phyloP scores from a whole-genome alignment of 2,797 vertebrate genomes.

The Pelodytes ibericus region DNA sequence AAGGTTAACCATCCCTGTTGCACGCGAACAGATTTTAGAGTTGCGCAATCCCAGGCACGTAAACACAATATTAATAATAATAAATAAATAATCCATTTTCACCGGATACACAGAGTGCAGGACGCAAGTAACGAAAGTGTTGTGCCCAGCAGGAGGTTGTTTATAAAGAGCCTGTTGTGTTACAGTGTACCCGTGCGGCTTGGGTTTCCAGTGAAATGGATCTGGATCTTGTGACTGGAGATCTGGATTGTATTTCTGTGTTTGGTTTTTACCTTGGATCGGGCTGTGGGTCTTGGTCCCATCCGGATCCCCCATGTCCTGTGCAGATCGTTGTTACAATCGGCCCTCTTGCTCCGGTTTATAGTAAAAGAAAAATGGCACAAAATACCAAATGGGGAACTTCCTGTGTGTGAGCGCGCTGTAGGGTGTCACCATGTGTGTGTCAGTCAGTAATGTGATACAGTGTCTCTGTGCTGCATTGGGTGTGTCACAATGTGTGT shows the following conservation, averaged over 20 bases:
- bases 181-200: neutral
- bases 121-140: neutral
- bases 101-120: too few relatives aligned
- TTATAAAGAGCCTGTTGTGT: neutral
- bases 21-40: neutral
- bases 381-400: slow-evolving; percentile 33
- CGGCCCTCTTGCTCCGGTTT: slow-evolving; percentile 7
- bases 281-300: neutral
- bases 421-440: slow-evolving; percentile 27
- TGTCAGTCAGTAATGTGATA: slow-evolving; percentile 12
- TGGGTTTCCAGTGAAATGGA: neutral
- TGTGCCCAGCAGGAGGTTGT: neutral
- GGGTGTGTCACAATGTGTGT: slow-evolving; percentile 37
- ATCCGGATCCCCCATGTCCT: slow-evolving; percentile 43
- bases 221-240: neutral
- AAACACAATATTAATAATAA: neutral
- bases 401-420: slow-evolving; percentile 45
- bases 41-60: neutral
- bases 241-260: neutral
- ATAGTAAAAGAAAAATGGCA: slow-evolving; percentile 28
- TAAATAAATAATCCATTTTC: too few relatives aligned
- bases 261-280: slow-evolving; percentile 22
- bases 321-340: neutral
- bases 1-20: neutral
- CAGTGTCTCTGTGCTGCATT: slow-evolving; percentile 15